Conservation (phyloP, 1,140 invertebrate genomes). For the Sinella curviseta region DNA sequence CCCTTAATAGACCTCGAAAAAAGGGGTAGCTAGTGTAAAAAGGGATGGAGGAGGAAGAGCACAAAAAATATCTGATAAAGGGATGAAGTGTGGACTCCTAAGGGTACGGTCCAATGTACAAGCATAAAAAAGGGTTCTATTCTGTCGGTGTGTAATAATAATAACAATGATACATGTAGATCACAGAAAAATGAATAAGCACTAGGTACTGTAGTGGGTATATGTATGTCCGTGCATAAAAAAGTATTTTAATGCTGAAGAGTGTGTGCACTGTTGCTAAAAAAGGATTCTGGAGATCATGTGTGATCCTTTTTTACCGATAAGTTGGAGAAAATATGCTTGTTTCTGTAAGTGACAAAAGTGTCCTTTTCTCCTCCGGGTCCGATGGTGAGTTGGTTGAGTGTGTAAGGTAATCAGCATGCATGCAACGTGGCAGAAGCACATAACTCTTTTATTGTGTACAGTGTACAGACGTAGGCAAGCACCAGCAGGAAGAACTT, state of each 20-base stretch:
- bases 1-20: slow-evolving; percentile 27
- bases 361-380: neutral
- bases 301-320: neutral
- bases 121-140: neutral
- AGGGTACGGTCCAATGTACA: slow-evolving; percentile 1
- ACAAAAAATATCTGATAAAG: slow-evolving; percentile 25
- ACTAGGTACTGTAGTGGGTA: neutral
- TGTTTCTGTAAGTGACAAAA: neutral
- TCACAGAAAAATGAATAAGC: neutral
- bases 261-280: neutral
- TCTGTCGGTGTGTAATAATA: neutral
- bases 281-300: neutral
- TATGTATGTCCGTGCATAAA: neutral
- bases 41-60: neutral
- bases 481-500: too few relatives aligned
- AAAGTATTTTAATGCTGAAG: neutral
- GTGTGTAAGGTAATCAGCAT: neutral
- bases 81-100: slow-evolving; percentile 23
- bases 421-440: neutral
- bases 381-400: too few relatives aligned
- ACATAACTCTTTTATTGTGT: neutral
- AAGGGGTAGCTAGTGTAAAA: slow-evolving; percentile 4
- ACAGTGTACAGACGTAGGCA: too few relatives aligned
- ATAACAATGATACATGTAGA: slow-evolving; percentile 20
- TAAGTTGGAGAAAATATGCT: neutral